These are phyloP conservation scores for Stenodema calcarata DNA, from an alignment of 2,888 invertebrate genomes.

Conservation along the genomic window DNA sequence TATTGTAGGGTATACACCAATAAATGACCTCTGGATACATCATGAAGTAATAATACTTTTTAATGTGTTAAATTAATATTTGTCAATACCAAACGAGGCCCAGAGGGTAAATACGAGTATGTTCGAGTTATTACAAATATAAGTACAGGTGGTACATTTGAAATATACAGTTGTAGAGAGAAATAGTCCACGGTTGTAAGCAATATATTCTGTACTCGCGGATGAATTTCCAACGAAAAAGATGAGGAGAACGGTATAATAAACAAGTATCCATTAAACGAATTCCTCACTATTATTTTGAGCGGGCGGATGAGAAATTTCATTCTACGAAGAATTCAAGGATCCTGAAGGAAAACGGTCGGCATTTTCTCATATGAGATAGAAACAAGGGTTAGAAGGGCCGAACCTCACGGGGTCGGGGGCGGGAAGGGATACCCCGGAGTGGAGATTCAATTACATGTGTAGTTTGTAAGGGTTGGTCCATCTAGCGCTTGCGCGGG, in stretches of 20 bases:
- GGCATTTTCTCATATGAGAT: slow-evolving; percentile 46
- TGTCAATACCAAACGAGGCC: no score
- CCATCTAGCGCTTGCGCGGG: slow-evolving; percentile 45
- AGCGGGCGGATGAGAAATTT: slow-evolving; percentile 22
- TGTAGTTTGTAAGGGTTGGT: slow-evolving; percentile 51
- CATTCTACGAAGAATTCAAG: slow-evolving; percentile 33
- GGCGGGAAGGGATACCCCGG: background rate
- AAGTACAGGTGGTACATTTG: no score
- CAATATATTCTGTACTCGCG: background rate
- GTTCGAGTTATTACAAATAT: background rate
- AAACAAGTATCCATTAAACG: slow-evolving; percentile 24
- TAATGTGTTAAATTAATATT: no score
- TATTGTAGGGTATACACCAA: no score
- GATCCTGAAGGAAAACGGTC: slow-evolving; percentile 11
- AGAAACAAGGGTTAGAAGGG: background rate
- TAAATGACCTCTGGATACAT: no score
- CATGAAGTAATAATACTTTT: no score
- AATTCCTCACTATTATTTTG: slow-evolving; percentile 33
- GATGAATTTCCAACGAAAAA: background rate
- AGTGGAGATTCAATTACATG: slow-evolving; percentile 48
- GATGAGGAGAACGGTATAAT: background rate
- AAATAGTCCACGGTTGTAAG: background rate
- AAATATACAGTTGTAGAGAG: no score
- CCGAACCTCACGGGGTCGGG: background rate
- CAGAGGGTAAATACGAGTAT: no score